These are phyloP conservation scores for Rhinophrynus dorsalis DNA, from an alignment of 2,797 vertebrate species.

Conservation along the genomic window DNA sequence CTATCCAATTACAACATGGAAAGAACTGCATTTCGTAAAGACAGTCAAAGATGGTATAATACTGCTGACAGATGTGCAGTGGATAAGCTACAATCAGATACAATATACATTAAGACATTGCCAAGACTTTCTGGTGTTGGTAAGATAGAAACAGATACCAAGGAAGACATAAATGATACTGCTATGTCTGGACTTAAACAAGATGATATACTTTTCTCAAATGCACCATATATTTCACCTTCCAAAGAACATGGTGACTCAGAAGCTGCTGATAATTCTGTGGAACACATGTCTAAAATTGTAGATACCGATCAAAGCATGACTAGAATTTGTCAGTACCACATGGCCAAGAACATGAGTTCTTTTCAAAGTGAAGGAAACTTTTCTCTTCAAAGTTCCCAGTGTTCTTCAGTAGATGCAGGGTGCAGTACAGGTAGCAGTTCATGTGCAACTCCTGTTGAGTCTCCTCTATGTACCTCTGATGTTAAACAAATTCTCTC, in stretches of 20 bases:
- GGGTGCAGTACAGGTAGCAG: constrained; percentile 91
- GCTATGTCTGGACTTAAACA: constrained; percentile 69
- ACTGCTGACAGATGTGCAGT: constrained; percentile 72
- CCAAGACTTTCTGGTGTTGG: constrained; percentile 75
- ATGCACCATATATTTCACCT: constrained; percentile 71
- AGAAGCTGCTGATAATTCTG: constrained; percentile 67
- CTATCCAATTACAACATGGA: constrained; percentile 89
- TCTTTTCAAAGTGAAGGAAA: constrained; percentile 90
- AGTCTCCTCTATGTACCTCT: constrained; percentile 87
- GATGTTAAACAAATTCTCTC: constrained; percentile 82
- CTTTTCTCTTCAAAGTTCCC: constrained; percentile 92
- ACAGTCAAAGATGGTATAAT: constrained; percentile 84
- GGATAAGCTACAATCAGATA: constrained; percentile 76
- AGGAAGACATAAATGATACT: constrained; percentile 73
- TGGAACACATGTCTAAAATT: constrained; percentile 77
- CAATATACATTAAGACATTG: constrained; percentile 67
- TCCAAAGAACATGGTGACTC: constrained; percentile 74
- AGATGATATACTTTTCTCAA: constrained; percentile 75
- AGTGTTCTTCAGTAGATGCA: constrained; percentile 93
- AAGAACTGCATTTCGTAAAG: constrained; percentile 86
- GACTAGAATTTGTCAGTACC: constrained; percentile 84
- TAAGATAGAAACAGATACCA: constrained; percentile 70
- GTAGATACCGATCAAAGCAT: constrained; percentile 77
- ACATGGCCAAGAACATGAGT: constrained; percentile 90
- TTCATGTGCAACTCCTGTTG: constrained; percentile 86